Base-by-base conservation (phyloP, 2,113 vertebrate genomes). In the Heloderma charlesbogerti region DNA sequence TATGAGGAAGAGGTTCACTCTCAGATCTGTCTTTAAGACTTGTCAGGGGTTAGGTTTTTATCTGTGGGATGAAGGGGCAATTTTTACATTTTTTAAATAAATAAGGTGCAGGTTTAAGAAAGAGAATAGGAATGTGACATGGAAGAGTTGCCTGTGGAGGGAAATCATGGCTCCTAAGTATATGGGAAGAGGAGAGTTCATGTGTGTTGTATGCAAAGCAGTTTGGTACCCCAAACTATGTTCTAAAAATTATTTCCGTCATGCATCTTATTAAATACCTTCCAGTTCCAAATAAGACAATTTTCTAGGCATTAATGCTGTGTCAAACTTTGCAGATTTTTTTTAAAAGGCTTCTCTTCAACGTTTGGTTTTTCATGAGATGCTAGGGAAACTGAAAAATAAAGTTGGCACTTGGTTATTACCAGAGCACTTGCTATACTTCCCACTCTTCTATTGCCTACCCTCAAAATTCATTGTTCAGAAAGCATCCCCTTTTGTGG, bases 401-500 rank as follows among this genome's bases (percentile, higher is more conserved):
- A 51, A 88, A 25, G 31, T 69, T 40, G 34, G 57, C 5, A 57
- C 16, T 60, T n/a, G 4, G 7, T 27, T 43, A 13, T 60, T 37
- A 22, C 54, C 69, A 37, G 40, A 37, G 34, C 22, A 27, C 7
- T 25, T 31, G 20, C 31, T 6, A 43, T 31, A 74, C 29, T 89
- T 75, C n/a, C 22, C 20, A 83, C 31, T 6, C 81, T 45, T 87
- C 37, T n/a, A 1, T 20, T 1, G 8, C 5, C 63, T 40, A 40
- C 25, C 51, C 43, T 27, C 25, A 90, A 80, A 86, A 4, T 0
- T 63, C 81, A 16, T 15, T 0, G 0, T 51, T 77, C 83, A 40
- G 80, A 48, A 86, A 63, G 57, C 78, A 13, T 75, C 66, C 16
- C 86, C 66, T 43, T 2, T 15, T 87, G 91, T 57, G 89, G 88